Evolutionary conservation across 2,113 vertebrate species (phyloP).

Genomic region (Thymallus thymallus): DNA sequence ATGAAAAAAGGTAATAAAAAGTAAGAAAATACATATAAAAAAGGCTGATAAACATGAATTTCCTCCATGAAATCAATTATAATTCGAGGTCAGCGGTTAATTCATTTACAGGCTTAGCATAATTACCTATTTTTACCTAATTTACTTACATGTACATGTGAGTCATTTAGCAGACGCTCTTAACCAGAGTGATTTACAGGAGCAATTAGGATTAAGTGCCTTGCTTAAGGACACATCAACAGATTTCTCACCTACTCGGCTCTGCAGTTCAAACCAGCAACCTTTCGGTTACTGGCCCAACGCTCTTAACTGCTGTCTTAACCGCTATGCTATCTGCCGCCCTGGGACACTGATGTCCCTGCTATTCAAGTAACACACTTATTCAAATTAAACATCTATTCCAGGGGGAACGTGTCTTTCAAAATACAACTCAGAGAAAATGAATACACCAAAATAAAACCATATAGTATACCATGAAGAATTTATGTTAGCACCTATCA

Average conservation of each 20-base stretch:
- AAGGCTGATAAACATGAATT: slow-evolving; percentile 50
- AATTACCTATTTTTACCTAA: slow-evolving; percentile 79
- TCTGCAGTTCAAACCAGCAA: too few species aligned
- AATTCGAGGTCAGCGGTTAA: slow-evolving; percentile 69
- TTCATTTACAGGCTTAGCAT: slow-evolving; percentile 74
- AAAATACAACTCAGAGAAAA: slow-evolving; percentile 44
- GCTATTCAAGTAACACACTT: slow-evolving; percentile 63
- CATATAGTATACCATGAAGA: slow-evolving; percentile 34
- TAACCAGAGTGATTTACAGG: too few species aligned
- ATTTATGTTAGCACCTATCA: too few species aligned
- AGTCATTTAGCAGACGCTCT: too few species aligned
- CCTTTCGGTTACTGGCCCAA: too few species aligned
- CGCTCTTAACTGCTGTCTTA: too few species aligned
- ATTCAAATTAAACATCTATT: slow-evolving; percentile 69
- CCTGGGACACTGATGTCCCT: slow-evolving; percentile 67
- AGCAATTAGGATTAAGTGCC: too few species aligned
- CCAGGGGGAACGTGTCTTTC: slow-evolving; percentile 56
- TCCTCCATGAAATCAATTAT: slow-evolving; percentile 73
- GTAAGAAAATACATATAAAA: slow-evolving; percentile 63
- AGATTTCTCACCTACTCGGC: too few species aligned
- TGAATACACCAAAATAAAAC: slow-evolving; percentile 64
- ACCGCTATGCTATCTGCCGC: neutral
- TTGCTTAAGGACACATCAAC: too few species aligned
- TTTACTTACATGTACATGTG: slow-evolving; percentile 73
- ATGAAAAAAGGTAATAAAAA: slow-evolving; percentile 53